Evolutionary conservation across 1,140 invertebrate genomes (phyloP), one percentile per base, ranked within the genome.

Genomic region (Sarcophaga bullata): DNA sequence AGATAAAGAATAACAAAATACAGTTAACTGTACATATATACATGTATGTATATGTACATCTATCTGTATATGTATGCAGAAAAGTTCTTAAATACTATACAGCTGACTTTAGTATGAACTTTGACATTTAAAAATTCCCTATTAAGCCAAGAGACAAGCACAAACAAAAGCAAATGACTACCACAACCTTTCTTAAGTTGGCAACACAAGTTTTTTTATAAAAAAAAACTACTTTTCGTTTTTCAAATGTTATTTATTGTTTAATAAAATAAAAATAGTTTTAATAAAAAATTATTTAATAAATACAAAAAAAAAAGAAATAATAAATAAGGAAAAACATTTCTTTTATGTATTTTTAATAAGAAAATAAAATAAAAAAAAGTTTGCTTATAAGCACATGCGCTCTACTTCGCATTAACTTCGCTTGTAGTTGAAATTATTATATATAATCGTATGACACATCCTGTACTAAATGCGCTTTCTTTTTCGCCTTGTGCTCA

Each of bases 371-470:
- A 13, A 0, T 9, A 15, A n/a, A 15, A 58, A 58, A 58, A 0
- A 7, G 1, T 13, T 58, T 58, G 0, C 54, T 13, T n/a, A 58
- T 7, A 6, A 68, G 62, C n/a, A 68, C 62, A 19, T 68, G 62
- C 62, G 62, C 62, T 25, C 19, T 25, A 68, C 8, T 1, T n/a
- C n/a, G 19, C 19, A 9, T n/a, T 62, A 15, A 13, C 15, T 19
- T 68, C 62, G 17, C 62, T 68, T 68, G 25, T 37, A 37, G 25
- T 37, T 37, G 25, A 37, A 37, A 37, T 37, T 37, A 37, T 37
- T 37, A 17, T 68, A 68, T 68, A 68, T 25, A 68, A n/a, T 68
- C 62, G 62, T 68, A 68, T 68, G 62, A 68, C 62, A 68, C 62
- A 68, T 58, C 10, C 11, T n/a, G 15, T n/a, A 13, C 17, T 68